Evolutionary conservation across 2,113 vertebrate species (phyloP).

Genomic region (Dasypus novemcinctus): DNA sequence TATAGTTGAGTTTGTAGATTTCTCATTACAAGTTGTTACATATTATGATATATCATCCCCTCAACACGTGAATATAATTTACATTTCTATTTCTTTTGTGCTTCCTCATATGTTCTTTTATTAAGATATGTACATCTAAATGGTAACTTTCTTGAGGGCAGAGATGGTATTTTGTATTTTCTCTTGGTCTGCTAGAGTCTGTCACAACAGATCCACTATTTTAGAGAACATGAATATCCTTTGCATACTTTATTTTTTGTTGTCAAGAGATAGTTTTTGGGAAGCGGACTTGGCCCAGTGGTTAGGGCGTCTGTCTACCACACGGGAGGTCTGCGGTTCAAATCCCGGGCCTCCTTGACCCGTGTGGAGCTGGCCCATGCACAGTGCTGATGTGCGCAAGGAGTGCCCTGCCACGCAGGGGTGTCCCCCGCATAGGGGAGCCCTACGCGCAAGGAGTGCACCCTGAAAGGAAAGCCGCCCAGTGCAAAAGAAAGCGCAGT

Average conservation of each 20-base stretch:
- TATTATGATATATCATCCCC: not conserved
- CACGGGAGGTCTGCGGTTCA: too few relatives aligned
- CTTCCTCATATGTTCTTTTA: not conserved
- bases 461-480: too few relatives aligned
- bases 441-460: too few relatives aligned
- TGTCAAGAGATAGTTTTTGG: too few relatives aligned
- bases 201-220: not conserved
- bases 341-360: too few relatives aligned
- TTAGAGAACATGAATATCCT: not conserved
- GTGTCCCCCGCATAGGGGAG: too few relatives aligned
- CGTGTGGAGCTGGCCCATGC: too few relatives aligned
- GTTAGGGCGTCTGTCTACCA: too few relatives aligned
- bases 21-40: slow-evolving; percentile 4
- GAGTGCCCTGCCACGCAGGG: too few relatives aligned
- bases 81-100: slow-evolving; percentile 19
- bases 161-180: not conserved
- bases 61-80: slow-evolving; percentile 3
- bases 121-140: not conserved
- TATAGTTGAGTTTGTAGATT: slow-evolving; percentile 8
- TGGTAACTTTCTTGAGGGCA: not conserved
- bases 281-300: too few relatives aligned
- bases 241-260: not conserved
- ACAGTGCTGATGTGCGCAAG: too few relatives aligned
- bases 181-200: not conserved
- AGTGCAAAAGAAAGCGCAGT: too few relatives aligned